Evolutionary conservation across 2,888 invertebrate species (phyloP).

Genomic region (Coelogynopora nodosa): DNA sequence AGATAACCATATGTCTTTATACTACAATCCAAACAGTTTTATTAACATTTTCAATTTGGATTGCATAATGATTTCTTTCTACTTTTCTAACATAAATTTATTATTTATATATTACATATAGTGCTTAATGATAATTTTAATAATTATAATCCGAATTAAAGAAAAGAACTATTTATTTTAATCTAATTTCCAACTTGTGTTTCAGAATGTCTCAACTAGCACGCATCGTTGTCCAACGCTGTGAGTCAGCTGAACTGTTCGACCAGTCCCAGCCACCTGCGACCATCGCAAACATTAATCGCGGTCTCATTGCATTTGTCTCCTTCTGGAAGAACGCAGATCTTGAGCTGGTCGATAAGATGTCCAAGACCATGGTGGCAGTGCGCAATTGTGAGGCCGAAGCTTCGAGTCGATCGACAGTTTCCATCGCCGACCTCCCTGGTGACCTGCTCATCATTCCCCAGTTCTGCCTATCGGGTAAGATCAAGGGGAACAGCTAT

Average conservation of each 20-base stretch:
- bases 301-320: slow-evolving; percentile 60
- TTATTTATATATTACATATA: too few species aligned
- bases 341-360: slow-evolving; percentile 54
- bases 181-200: too few species aligned
- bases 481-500: slow-evolving; percentile 60
- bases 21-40: too few species aligned
- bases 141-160: too few species aligned
- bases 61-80: too few species aligned
- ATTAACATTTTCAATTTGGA: too few species aligned
- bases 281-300: slow-evolving; percentile 50
- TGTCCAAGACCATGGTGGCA: slow-evolving; percentile 51
- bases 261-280: neutral
- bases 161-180: too few species aligned
- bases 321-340: slow-evolving; percentile 61
- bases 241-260: neutral
- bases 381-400: neutral
- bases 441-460: slow-evolving; percentile 63
- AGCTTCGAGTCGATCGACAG: neutral
- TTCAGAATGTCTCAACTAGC: neutral
- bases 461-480: slow-evolving; percentile 63
- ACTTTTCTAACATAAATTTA: too few species aligned
- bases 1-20: too few species aligned
- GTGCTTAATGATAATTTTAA: too few species aligned
- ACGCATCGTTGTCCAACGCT: slow-evolving; percentile 15
- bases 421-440: slow-evolving; percentile 57